Evolutionary conservation across 2,113 vertebrate genomes (phyloP), one percentile per base, ranked within the genome.

Genomic region (Ibidorhyncha struthersii): DNA sequence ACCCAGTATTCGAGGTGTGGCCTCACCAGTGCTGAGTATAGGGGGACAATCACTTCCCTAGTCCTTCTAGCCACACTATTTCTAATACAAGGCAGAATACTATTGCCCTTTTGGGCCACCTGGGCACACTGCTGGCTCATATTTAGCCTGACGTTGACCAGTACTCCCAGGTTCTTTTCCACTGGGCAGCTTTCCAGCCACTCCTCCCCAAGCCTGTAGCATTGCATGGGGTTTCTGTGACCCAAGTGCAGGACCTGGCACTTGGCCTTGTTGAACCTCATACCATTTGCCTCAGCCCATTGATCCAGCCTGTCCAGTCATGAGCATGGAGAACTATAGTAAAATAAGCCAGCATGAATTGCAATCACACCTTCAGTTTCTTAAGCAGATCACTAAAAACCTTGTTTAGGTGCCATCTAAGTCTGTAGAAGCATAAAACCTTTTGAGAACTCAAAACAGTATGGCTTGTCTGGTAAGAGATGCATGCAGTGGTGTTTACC

Each of bases 401-500:
- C 9, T 32, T 72, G 14, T 85, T 85, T 65, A 70, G 18, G 14
- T 77, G 43, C 20, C 27, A 34, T 5, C 4, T 50, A 40, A 32
- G 9, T 45, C 47, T 67, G n/a, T 27, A 78, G 70, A 71, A 72
- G 47, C 53, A 62, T 56, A 62, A 61, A 86, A 40, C 10, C 12
- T 82, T 52, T 26, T 58, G 65, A 62, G 11, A 73, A 14, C 53
- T 69, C 53, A 82, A 29, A 82, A 47, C 52, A 36, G 21, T 73
- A 62, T 4, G 22, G 59, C 19, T 67, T 62, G 15, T 36, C 43
- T 49, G 14, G 45, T 66, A 38, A 45, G 45, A 49, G n/a, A 10
- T 29, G 29, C 0, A 10, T 29, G 29, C 0, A 1, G 36, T 4
- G 4, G 29, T 21, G 18, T 78, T 70, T 72, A 56, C 18, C 38